Evolutionary conservation across 2,888 invertebrate genomes (phyloP).

Genomic region (Elmis aenea): DNA sequence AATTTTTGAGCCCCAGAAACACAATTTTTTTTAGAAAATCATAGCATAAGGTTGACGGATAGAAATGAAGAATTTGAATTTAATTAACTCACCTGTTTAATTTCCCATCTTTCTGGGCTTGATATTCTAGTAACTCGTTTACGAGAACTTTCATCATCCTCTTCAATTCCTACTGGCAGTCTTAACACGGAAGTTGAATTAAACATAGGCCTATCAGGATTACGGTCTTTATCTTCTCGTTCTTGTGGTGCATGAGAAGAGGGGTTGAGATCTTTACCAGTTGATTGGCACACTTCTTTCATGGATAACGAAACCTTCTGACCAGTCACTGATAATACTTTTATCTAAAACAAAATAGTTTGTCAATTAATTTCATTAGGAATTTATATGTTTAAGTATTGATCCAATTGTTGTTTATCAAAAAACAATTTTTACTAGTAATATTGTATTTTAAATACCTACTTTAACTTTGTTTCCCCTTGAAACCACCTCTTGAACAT

Average conservation of each 20-base stretch:
- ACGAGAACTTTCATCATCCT: slow-evolving; percentile 75
- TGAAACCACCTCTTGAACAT: slow-evolving; percentile 89
- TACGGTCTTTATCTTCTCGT: slow-evolving; percentile 71
- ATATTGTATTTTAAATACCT: slow-evolving; percentile 13
- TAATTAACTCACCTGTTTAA: slow-evolving; percentile 73
- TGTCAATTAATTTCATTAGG: too few species aligned
- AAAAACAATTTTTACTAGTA: slow-evolving; percentile 5
- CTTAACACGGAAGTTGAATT: slow-evolving; percentile 50
- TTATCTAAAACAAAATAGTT: slow-evolving; percentile 51
- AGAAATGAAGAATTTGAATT: too few species aligned
- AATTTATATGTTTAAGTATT: too few species aligned
- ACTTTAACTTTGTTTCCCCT: slow-evolving; percentile 86
- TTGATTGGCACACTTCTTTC: slow-evolving; percentile 96
- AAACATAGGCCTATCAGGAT: slow-evolving; percentile 84
- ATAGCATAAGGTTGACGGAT: background rate
- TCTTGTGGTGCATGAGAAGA: slow-evolving; percentile 62
- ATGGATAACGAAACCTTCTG: slow-evolving; percentile 93
- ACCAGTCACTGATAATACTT: slow-evolving; percentile 88
- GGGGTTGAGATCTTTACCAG: slow-evolving; percentile 93
- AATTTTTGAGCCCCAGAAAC: too few species aligned
- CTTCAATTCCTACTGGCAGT: slow-evolving; percentile 52
- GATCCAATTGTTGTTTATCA: slow-evolving; percentile 4
- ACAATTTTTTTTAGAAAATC: background rate
- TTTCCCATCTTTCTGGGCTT: slow-evolving; percentile 96
- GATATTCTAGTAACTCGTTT: slow-evolving; percentile 88